phyloP scores from a whole-genome alignment of 2,113 vertebrate genomes.

The Gymnorhina tibicen region DNA sequence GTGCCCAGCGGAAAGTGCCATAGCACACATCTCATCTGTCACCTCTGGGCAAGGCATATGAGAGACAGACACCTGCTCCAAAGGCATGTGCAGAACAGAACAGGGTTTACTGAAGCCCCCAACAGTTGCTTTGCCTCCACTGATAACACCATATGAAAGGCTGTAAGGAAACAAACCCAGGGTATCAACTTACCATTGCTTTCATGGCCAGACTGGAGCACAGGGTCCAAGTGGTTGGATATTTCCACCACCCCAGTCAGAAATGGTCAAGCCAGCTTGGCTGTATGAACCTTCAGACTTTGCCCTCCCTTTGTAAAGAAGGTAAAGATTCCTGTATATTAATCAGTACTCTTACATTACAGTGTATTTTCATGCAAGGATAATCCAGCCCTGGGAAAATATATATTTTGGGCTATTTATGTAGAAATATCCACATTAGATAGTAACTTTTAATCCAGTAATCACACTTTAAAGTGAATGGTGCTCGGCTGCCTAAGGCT shows the following conservation, averaged over 20 bases:
- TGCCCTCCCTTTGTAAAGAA: background rate
- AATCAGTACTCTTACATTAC: background rate
- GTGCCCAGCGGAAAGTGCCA: background rate
- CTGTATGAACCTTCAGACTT: conserved; percentile 26
- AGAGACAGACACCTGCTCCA: background rate
- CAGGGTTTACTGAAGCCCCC: conserved; percentile 62
- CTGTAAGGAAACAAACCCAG: background rate
- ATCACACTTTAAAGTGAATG: background rate
- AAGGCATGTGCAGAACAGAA: conserved; percentile 14
- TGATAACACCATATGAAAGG: conserved; percentile 29
- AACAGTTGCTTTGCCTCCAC: conserved; percentile 72
- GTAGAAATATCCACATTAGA: background rate
- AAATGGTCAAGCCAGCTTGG: conserved; percentile 28
- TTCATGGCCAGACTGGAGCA: conserved; percentile 2
- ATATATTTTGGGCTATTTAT: background rate
- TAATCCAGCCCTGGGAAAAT: background rate
- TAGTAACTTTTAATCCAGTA: background rate
- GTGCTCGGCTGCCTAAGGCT: background rate
- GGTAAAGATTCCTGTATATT: background rate
- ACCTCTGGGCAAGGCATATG: background rate
- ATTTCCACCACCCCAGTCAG: background rate
- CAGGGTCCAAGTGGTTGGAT: background rate
- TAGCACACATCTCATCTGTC: background rate
- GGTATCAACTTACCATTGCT: background rate
- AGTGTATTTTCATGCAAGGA: background rate